Base-by-base conservation (phyloP, 2,797 vertebrate species). In the Knipowitschia caucasica region DNA sequence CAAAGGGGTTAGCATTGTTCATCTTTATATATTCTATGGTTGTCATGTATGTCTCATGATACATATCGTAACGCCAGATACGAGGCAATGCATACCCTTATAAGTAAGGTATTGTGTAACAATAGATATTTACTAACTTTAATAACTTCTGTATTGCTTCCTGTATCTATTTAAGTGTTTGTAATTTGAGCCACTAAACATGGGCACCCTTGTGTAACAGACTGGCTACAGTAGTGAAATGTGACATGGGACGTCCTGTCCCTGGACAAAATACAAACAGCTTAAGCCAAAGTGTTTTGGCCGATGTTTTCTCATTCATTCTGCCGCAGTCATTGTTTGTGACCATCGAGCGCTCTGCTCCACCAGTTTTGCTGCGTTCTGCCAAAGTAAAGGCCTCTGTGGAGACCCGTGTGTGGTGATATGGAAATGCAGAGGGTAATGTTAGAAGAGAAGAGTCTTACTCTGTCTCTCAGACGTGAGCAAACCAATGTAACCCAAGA, bases 191-290 rank as follows among this genome's bases (percentile, higher is more conserved):
- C 4, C 33, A 44, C 8, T 23, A 65, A 61, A 55, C 23, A 54
- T 35, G 52, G 31, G 12, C n/a, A 36, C 59, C 36, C 57, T 66
- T 66, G 64, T 70, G 58, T 26, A 72, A 75, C 51, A 67, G 43
- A 55, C 62, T 65, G 69, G 56, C 75, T 50, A 23, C 58, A 59
- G 53, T 42, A 47, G 43, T 74, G 64, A 78, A 77, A 78, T 67
- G 59, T 59, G 68, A 68, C 71, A 59, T 46, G 68, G 83, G 73
- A 84, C 75, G 24, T 75, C 50, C 63, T 82, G 85, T 86, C 72
- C 75, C 67, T 54, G 63, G 75, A 38, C 47, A n/a, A 55, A 47
- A 50, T 55, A 65, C 46, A 50, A 30, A 46, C 8, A 38, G 62
- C 50, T 27, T 24, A 56, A 68, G 78, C 72, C 82, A 70, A 64